Conservation (phyloP, 2,113 vertebrate species). For the Arizona elegans region DNA sequence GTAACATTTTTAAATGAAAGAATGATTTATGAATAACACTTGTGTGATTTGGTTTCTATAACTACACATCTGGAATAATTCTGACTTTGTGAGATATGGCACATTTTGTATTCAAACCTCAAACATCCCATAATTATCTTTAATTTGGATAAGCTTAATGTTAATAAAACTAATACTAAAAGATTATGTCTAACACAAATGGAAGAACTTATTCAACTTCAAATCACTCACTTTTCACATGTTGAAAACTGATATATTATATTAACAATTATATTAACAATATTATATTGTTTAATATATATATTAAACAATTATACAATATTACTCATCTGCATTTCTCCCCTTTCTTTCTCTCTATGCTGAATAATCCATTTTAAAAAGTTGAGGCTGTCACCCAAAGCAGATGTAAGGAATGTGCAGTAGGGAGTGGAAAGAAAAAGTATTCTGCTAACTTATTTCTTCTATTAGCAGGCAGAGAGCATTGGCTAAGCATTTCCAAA, state of each 20-base stretch:
- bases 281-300: background rate
- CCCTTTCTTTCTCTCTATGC: background rate
- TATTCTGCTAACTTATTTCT: background rate
- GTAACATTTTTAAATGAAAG: background rate
- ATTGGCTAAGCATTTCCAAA: background rate
- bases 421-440: background rate
- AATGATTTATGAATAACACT: fast-evolving
- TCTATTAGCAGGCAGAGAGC: background rate
- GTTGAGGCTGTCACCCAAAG: background rate
- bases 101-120: fast-evolving
- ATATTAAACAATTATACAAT: background rate
- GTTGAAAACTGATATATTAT: background rate
- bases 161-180: background rate
- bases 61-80: fast-evolving
- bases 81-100: background rate
- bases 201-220: background rate
- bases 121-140: background rate
- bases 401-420: background rate
- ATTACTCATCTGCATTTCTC: background rate
- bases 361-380: background rate
- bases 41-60: background rate
- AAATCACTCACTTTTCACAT: background rate
- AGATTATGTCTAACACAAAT: background rate
- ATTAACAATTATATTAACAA: background rate
- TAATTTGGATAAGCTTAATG: background rate